Base-by-base conservation (phyloP, 2,113 vertebrate genomes). In the Lonchura striata region DNA sequence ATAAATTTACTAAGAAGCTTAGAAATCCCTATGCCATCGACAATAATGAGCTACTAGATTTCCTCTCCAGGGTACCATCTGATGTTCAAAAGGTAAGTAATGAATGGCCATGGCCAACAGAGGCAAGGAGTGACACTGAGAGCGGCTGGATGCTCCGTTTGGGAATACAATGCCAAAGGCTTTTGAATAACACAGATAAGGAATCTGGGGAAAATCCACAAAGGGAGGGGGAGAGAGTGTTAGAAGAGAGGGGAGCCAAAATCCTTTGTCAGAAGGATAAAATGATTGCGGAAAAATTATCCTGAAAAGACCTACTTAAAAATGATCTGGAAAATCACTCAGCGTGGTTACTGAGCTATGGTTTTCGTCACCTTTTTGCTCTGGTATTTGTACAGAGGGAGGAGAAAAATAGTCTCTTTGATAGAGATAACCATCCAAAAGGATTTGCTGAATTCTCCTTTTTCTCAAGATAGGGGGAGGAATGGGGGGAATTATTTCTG, bases 1-100 rank as follows among this genome's bases (percentile, higher is more conserved):
- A 99, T 98, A 99, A 99, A 98, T 99, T 99, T 97, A 99, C 99
- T 87, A 99, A 99, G 98, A 99, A 98, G 98, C 98, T 99, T 91
- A 98, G 99, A 97, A 99, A 98, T 96, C 99, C 99, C 69, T 98
- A 99, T 44, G 95, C 98, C 96, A 98, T 99, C 24, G 98, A 99
- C 98, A 99, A 98, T 98, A 99, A 99, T 91, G 99, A 99, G 97
- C 97, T 99, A 56, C 98, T 99, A 94, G 98, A 99, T 98, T 99
- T 99, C 98, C 99, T 99, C 98, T 98, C 99, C 98, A 99, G 99
- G 98, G 98, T 99, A 87, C 99, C 99, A 53, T 99, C 99, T 90
- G 99, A 99, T 98, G 98, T 99, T 98, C 99, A 99, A 98, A 99
- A 99, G 99, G 99, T 99, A 98, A 63, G 98, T 97, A 95, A 97